phyloP scores from a whole-genome alignment of 2,888 invertebrate species.

The Conomelus anceps region DNA sequence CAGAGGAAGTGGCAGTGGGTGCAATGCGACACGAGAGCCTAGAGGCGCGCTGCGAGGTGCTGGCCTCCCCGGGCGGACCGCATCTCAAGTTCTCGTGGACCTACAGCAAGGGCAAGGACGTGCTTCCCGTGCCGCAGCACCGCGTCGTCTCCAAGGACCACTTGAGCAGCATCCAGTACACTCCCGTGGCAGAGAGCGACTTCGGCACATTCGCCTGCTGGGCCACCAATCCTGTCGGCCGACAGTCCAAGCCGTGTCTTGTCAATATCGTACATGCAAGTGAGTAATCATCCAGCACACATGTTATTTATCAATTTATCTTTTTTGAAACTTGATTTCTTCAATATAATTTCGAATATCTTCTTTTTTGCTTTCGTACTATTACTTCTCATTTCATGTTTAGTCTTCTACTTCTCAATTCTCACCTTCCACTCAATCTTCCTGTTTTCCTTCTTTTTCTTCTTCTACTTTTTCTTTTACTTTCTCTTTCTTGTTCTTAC shows the following conservation, averaged over 20 bases:
- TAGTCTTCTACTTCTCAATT: too few species aligned
- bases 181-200: slow-evolving; percentile 52
- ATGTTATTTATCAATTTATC: too few species aligned
- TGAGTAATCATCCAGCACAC: slow-evolving; percentile 43
- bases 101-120: slow-evolving; percentile 70
- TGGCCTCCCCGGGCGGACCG: slow-evolving; percentile 65
- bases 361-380: too few species aligned
- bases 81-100: slow-evolving; percentile 72
- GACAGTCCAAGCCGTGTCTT: slow-evolving; percentile 71
- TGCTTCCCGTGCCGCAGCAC: slow-evolving; percentile 61
- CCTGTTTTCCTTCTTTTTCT: too few species aligned
- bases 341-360: too few species aligned
- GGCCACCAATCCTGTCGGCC: slow-evolving; percentile 78
- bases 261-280: slow-evolving; percentile 76
- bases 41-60: slow-evolving; percentile 71
- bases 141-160: slow-evolving; percentile 49
- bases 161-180: slow-evolving; percentile 51
- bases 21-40: slow-evolving; percentile 66
- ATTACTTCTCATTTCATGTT: too few species aligned
- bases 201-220: slow-evolving; percentile 80
- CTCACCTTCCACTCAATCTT: too few species aligned
- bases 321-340: too few species aligned
- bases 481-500: too few species aligned
- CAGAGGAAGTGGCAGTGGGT: slow-evolving; percentile 62
- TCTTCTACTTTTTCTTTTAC: too few species aligned